These are phyloP conservation scores for Uropetala carovei DNA, from an alignment of 2,888 invertebrate genomes.

Conservation along the genomic window DNA sequence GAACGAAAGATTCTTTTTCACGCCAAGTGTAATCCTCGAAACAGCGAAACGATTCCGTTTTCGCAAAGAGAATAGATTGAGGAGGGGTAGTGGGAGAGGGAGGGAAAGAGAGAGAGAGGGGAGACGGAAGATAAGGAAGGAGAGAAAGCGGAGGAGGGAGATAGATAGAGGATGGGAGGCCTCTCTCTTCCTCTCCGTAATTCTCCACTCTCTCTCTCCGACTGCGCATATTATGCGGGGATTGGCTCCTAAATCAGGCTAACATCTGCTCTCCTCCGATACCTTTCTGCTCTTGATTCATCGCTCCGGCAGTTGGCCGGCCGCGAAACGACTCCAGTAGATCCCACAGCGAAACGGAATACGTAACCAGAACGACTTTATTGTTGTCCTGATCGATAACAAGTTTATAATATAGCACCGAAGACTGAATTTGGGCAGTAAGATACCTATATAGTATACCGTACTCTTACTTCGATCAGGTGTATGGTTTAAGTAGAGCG, in stretches of 20 bases:
- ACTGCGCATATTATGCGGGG: background rate
- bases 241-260: no score
- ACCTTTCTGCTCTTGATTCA: background rate
- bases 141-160: background rate
- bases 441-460: no score
- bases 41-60: background rate
- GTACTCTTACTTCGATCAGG: no score
- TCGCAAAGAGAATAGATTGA: background rate
- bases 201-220: background rate
- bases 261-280: background rate
- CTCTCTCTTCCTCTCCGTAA: background rate
- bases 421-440: background rate
- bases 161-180: background rate
- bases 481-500: no score
- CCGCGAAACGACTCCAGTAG: background rate
- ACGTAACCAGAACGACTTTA: constrained; percentile 26
- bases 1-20: constrained; percentile 22
- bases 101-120: background rate
- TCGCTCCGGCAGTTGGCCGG: background rate
- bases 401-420: background rate
- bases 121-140: background rate
- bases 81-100: background rate
- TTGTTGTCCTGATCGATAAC: background rate
- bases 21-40: constrained; percentile 30
- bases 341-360: background rate